phyloP scores from a whole-genome alignment of 2,888 invertebrate genomes.

The Lypha dubia region DNA sequence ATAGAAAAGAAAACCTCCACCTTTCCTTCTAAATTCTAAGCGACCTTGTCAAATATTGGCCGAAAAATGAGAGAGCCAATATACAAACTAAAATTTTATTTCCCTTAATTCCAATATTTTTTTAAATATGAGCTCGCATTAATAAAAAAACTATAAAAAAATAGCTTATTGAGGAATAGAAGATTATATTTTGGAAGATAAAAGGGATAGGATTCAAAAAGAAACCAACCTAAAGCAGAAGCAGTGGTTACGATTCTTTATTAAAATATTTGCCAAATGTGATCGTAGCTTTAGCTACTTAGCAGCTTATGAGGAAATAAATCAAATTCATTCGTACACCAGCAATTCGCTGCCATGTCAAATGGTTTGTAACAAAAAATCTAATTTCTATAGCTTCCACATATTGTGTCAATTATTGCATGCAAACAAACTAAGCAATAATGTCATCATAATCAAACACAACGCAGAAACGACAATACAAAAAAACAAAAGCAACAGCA shows the following conservation, averaged over 20 bases:
- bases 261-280: no score
- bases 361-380: conserved; percentile 21
- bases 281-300: conserved; percentile 24
- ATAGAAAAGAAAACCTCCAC: background rate
- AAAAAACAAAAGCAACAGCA: conserved; percentile 5
- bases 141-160: no score
- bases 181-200: no score
- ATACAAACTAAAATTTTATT: no score
- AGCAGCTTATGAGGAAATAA: conserved; percentile 49
- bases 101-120: no score
- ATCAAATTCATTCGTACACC: conserved; percentile 30
- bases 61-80: no score
- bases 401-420: conserved; percentile 66
- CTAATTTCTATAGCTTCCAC: conserved; percentile 46
- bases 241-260: no score
- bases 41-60: no score
- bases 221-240: no score
- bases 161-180: no score
- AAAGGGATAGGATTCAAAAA: no score
- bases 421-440: conserved; percentile 66
- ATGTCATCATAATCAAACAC: conserved; percentile 67
- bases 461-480: conserved; percentile 4
- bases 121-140: no score
- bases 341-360: conserved; percentile 22
- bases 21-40: background rate